These are phyloP conservation scores for Cinclus mexicanus DNA, from an alignment of 2,113 vertebrate genomes.

Conservation along the genomic window DNA sequence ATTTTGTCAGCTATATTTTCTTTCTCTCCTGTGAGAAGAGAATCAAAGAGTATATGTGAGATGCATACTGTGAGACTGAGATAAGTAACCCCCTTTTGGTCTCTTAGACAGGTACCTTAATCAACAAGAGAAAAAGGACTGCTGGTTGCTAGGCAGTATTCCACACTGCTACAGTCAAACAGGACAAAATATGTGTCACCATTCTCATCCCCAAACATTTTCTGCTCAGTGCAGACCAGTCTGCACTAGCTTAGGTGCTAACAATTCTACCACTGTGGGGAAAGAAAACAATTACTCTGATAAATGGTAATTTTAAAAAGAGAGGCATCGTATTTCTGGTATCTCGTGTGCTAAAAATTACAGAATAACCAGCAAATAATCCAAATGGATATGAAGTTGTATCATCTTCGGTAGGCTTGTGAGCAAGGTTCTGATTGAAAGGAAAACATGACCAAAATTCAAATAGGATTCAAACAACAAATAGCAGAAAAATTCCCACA, in stretches of 20 bases:
- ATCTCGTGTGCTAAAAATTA: background rate
- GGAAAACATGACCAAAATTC: background rate
- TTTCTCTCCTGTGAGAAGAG: slow-evolving; percentile 3
- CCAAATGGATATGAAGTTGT: background rate
- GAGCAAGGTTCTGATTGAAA: background rate
- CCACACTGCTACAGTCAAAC: background rate
- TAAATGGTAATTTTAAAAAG: background rate
- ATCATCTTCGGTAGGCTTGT: background rate
- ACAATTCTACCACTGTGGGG: background rate
- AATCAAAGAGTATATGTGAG: background rate
- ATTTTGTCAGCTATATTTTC: background rate
- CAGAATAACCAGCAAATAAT: background rate
- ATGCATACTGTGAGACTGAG: background rate
- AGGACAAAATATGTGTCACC: background rate
- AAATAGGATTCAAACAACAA: background rate
- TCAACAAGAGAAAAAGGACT: background rate
- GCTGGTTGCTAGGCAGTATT: background rate
- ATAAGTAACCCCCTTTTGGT: background rate
- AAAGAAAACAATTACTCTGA: background rate
- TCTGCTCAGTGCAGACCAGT: background rate
- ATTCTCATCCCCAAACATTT: background rate
- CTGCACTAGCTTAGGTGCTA: background rate
- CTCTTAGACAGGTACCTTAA: background rate
- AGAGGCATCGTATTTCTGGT: background rate
- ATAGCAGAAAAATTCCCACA: background rate